phyloP scores from a whole-genome alignment of 2,888 invertebrate species.

The Caenorhabditis plicata region DNA sequence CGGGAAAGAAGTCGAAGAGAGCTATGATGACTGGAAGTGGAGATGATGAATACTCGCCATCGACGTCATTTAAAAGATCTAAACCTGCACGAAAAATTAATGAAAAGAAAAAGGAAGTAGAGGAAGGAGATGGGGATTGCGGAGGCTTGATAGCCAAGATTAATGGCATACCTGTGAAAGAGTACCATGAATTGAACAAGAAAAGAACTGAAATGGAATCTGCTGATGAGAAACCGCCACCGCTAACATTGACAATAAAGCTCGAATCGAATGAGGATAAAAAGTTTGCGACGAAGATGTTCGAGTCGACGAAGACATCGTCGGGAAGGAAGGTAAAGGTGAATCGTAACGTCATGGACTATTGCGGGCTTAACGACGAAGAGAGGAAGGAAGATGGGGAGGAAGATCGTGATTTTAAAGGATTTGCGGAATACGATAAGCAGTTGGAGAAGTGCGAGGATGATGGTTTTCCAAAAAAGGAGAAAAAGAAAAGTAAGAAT shows the following conservation, averaged over 20 bases:
- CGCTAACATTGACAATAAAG: slow-evolving; percentile 6
- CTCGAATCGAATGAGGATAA: slow-evolving; percentile 13
- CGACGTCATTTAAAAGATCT: too few relatives aligned
- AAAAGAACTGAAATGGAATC: too few relatives aligned
- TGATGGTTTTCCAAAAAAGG: slow-evolving; percentile 2
- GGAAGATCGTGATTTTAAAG: background rate
- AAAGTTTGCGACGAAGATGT: slow-evolving; percentile 6
- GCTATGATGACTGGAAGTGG: too few relatives aligned
- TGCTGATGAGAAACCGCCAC: too few relatives aligned
- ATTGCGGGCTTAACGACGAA: too few relatives aligned
- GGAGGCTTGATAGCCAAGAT: background rate
- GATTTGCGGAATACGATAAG: background rate
- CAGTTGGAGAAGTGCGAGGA: slow-evolving; percentile 16
- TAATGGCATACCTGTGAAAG: slow-evolving; percentile 1
- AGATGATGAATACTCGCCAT: background rate
- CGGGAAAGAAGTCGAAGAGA: too few relatives aligned
- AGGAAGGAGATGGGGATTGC: background rate
- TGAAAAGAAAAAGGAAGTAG: background rate
- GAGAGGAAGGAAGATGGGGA: too few relatives aligned
- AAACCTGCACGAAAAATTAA: too few relatives aligned
- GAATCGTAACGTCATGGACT: slow-evolving; percentile 8
- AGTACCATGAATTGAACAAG: background rate
- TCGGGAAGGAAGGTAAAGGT: slow-evolving; percentile 22
- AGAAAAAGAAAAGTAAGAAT: slow-evolving; percentile 12
- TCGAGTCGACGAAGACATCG: slow-evolving; percentile 8